Evolutionary conservation across 2,888 invertebrate genomes (phyloP).

Genomic region (Agrochola lychnidis): DNA sequence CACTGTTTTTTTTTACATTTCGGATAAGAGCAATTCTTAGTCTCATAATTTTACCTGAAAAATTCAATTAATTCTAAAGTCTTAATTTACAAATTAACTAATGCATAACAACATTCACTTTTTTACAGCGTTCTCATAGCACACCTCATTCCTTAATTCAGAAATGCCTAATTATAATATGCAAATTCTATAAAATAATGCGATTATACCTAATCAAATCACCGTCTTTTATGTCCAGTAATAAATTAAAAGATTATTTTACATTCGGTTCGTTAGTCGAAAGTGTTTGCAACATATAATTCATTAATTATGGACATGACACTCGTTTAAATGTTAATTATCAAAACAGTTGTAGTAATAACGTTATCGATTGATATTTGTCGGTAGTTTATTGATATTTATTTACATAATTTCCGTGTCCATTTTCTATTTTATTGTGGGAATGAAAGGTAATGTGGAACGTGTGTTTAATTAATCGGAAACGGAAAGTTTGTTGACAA

Average conservation of each 20-base stretch:
- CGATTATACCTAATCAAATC: slow-evolving; percentile 56
- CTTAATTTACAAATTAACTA: background rate
- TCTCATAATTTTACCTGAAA: background rate
- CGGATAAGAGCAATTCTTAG: background rate
- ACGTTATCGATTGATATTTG: slow-evolving; percentile 49
- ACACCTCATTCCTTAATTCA: slow-evolving; percentile 25
- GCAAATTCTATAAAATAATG: slow-evolving; percentile 49
- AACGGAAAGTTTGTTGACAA: slow-evolving; percentile 1
- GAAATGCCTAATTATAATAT: slow-evolving; percentile 42
- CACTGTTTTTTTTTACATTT: too few species aligned
- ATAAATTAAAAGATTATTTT: slow-evolving; percentile 56
- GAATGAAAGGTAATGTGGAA: slow-evolving; percentile 31
- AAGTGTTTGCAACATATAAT: slow-evolving; percentile 48
- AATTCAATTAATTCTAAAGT: background rate
- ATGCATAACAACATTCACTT: slow-evolving; percentile 1
- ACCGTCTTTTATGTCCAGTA: slow-evolving; percentile 30
- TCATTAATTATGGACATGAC: slow-evolving; percentile 44
- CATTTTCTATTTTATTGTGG: slow-evolving; percentile 47
- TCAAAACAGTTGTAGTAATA: slow-evolving; percentile 49
- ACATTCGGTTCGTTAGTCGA: slow-evolving; percentile 50
- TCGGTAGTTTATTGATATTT: slow-evolving; percentile 33
- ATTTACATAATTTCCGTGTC: slow-evolving; percentile 59
- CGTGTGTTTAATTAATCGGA: slow-evolving; percentile 31
- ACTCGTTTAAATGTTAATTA: slow-evolving; percentile 59
- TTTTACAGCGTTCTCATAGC: slow-evolving; percentile 33